phyloP scores from a whole-genome alignment of 1,140 invertebrate genomes.

The Caenorhabditis elegans region WBcel235 BX284606.5:11165001-11165500 shows the following conservation, averaged over 20 bases:
- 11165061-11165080: neutral
- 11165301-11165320: too few relatives aligned
- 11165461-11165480: too few relatives aligned
- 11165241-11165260: neutral
- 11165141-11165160: conserved; percentile 12
- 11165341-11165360: too few relatives aligned
- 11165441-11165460: too few relatives aligned
- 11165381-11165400: too few relatives aligned
- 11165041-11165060: neutral
- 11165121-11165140: conserved; percentile 28
- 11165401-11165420: neutral
- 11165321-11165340: too few relatives aligned
- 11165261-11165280: neutral
- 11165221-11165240: conserved; percentile 7
- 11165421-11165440: neutral
- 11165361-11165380: too few relatives aligned
- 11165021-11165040: conserved; percentile 12
- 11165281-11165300: neutral
- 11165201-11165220: conserved; percentile 21
- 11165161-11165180: neutral
- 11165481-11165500: too few relatives aligned
- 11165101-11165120: conserved; percentile 27
- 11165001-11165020: neutral
- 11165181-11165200: neutral
- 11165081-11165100: too few relatives aligned